phyloP scores from a whole-genome alignment of 2,888 invertebrate species.

The Volucella zonaria region DNA sequence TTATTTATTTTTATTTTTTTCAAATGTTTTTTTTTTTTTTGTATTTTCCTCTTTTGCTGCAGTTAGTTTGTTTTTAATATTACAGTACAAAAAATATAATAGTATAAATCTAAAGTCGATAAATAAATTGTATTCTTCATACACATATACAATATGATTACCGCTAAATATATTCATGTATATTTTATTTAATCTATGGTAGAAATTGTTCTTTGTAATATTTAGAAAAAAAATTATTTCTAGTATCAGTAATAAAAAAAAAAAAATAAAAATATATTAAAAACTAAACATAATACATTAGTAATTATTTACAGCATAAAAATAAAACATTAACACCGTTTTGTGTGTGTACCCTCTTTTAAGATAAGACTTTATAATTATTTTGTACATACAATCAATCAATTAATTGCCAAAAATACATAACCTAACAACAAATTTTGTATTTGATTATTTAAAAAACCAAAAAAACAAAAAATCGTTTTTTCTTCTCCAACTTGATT shows the following conservation, averaged over 20 bases:
- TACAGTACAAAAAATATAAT: slow-evolving; percentile 76
- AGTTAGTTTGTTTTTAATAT: slow-evolving; percentile 74
- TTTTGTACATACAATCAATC: slow-evolving; percentile 62
- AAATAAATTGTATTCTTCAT: slow-evolving; percentile 74
- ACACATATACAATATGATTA: slow-evolving; percentile 66
- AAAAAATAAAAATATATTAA: slow-evolving; percentile 53
- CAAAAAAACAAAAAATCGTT: slow-evolving; percentile 16
- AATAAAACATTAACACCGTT: slow-evolving; percentile 33
- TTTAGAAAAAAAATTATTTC: slow-evolving; percentile 25
- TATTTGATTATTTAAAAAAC: slow-evolving; percentile 15
- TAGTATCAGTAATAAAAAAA: slow-evolving; percentile 56
- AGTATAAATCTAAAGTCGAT: slow-evolving; percentile 76
- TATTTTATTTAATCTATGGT: slow-evolving; percentile 52
- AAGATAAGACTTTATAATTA: slow-evolving; percentile 45
- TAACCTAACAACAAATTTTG: slow-evolving; percentile 17
- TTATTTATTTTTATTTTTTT: slow-evolving; percentile 47
- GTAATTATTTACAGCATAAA: slow-evolving; percentile 68
- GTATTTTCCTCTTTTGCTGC: slow-evolving; percentile 69
- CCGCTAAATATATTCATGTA: slow-evolving; percentile 62
- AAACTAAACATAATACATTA: slow-evolving; percentile 12
- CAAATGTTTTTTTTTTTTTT: slow-evolving; percentile 48
- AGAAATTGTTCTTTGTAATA: slow-evolving; percentile 63
- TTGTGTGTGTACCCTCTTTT: slow-evolving; percentile 15
- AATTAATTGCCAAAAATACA: slow-evolving; percentile 55
- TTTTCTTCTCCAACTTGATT: slow-evolving; percentile 7